Evolutionary conservation across 92 coral and sea anemone genomes (phyloP).

Genomic region (Porites divaricata): DNA sequence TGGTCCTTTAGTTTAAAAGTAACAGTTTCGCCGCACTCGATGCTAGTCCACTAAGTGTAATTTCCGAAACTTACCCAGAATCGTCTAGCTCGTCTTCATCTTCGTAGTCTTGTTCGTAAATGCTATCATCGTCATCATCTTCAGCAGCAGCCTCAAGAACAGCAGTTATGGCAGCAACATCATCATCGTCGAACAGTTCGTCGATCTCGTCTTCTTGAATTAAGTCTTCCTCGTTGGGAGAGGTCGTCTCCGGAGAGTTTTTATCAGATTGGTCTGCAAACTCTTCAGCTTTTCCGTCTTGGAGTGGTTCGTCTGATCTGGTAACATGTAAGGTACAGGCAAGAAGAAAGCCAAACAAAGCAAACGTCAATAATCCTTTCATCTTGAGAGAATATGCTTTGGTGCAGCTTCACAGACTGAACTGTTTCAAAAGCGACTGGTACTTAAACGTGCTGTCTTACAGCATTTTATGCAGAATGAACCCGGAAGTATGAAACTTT

Average conservation of each 20-base stretch:
- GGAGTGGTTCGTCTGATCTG: not conserved
- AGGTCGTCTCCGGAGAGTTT: too few species aligned
- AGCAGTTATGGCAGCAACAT: not conserved
- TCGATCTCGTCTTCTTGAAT: not conserved
- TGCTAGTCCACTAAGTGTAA: too few species aligned
- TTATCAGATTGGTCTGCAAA: not conserved
- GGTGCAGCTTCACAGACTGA: not conserved
- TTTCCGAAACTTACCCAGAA: not conserved
- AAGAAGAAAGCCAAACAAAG: not conserved
- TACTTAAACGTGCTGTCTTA: not conserved
- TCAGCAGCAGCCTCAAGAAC: not conserved
- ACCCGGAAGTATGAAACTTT: not conserved
- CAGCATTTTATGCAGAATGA: not conserved
- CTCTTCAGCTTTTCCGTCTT: not conserved
- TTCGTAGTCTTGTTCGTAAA: not conserved
- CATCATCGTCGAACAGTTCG: not conserved
- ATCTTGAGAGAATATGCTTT: not conserved
- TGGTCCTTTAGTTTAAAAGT: too few species aligned
- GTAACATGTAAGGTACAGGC: not conserved
- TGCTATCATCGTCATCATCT: not conserved
- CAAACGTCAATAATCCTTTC: not conserved
- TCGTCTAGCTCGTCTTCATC: not conserved
- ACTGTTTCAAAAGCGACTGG: not conserved
- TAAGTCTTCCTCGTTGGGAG: too few species aligned
- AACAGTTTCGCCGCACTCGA: too few species aligned